phyloP scores from a whole-genome alignment of 1,140 invertebrate genomes.

The Microvelia longipes region DNA sequence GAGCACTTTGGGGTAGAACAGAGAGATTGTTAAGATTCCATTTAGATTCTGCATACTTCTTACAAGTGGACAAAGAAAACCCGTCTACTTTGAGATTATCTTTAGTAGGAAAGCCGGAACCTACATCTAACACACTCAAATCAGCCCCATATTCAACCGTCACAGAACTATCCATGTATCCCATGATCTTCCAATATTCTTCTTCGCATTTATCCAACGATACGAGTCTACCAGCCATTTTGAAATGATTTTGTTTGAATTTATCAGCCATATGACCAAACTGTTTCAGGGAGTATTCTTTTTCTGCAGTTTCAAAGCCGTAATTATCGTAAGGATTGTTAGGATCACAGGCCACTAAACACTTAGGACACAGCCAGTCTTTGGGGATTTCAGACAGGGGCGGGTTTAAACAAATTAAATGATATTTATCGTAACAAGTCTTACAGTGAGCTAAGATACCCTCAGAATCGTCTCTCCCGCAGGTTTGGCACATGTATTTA shows the following conservation, averaged over 20 bases:
- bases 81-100: slow-evolving; percentile 26
- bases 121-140: slow-evolving; percentile 94
- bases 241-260: slow-evolving; percentile 96
- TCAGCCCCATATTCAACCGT: slow-evolving; percentile 98
- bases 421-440: slow-evolving; percentile 93
- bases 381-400: slow-evolving; percentile 78
- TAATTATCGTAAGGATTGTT: slow-evolving; percentile 88
- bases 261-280: slow-evolving; percentile 99
- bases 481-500: slow-evolving; percentile 88
- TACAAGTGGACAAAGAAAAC: slow-evolving; percentile 18
- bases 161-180: slow-evolving; percentile 90
- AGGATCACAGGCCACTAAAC: slow-evolving; percentile 75
- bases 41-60: slow-evolving; percentile 79
- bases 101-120: slow-evolving; percentile 93
- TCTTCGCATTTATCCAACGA: slow-evolving; percentile 79
- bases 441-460: slow-evolving; percentile 90
- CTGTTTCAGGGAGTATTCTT: slow-evolving; percentile 89
- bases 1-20: slow-evolving; percentile 74
- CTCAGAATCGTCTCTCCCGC: slow-evolving; percentile 82
- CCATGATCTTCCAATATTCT: slow-evolving; percentile 96
- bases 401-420: slow-evolving; percentile 90
- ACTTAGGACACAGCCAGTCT: slow-evolving; percentile 83
- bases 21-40: slow-evolving; percentile 99
- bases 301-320: slow-evolving; percentile 91
- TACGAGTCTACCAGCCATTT: slow-evolving; percentile 64